Evolutionary conservation across 1,140 invertebrate genomes (phyloP), one percentile per base, ranked within the genome.

Genomic region (Brachionus manjavacas): DNA sequence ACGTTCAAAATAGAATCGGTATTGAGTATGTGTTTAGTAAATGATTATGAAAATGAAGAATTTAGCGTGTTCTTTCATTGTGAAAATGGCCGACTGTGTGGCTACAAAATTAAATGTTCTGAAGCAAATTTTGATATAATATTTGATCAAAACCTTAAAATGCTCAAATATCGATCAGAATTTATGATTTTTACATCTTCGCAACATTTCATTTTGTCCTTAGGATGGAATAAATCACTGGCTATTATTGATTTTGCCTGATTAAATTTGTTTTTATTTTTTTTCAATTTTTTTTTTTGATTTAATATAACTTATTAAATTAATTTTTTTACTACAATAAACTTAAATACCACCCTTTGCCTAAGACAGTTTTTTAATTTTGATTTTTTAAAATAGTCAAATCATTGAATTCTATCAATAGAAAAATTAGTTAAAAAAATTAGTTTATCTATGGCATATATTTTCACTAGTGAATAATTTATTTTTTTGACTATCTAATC

Each of bases 151-250:
- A 9, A 14, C 16, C 41, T 68, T 35, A 68, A 31, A 35, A 23
- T 64, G 11, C 25, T 81, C 23, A 81, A 64, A 39, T 64, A 81
- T 68, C 4, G 64, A 25, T 81, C 79, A 23, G 79, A 81, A 23
- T 81, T 81, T 35, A 60, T 81, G 79, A 60, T 81, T 28, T 68
- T 28, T 23, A 28, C 79, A 43, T 64, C 52, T 11, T 31, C 12
- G 12, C 52, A 64, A 16, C 39, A 81, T 25, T 64, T 81, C 66
- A 9, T 81, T 43, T 20, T 81, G 23, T 81, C 79, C 3, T 23
- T 81, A 2, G 79, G 79, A 64, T 81, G 79, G 79, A 39, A 16
- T 12, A 81, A 81, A 46, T 81, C 52, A 4, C 25, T 81, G 9
- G 79, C 79, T 8, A 14, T 64, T 6, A 66, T 81, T 31, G 52